These are phyloP conservation scores for Littorina saxatilis DNA, from an alignment of 1,140 invertebrate genomes.

Conservation along the genomic window DNA sequence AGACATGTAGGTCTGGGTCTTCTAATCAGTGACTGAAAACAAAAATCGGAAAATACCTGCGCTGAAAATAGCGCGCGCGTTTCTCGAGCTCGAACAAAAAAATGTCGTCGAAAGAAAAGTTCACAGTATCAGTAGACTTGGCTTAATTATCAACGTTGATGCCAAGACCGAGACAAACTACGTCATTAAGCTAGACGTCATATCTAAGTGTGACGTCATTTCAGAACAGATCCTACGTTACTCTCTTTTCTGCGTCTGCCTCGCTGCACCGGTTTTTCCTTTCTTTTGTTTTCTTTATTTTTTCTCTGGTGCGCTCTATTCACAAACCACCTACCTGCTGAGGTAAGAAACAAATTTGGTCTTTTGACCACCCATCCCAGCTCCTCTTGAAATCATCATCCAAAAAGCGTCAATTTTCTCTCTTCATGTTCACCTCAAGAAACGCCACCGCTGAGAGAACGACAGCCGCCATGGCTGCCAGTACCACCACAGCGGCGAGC, in stretches of 20 bases:
- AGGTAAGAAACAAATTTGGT: not conserved
- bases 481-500: too few relatives aligned
- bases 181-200: too few relatives aligned
- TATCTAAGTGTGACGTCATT: constrained; percentile 12
- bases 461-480: not conserved
- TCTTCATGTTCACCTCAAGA: not conserved
- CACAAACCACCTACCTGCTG: not conserved
- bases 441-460: not conserved
- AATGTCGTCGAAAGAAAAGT: too few relatives aligned
- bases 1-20: too few relatives aligned
- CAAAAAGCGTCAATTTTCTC: not conserved
- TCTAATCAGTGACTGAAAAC: too few relatives aligned
- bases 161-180: too few relatives aligned
- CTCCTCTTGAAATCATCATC: not conserved
- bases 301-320: not conserved
- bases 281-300: not conserved
- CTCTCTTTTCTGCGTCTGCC: not conserved
- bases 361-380: constrained; percentile 26
- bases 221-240: not conserved
- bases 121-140: too few relatives aligned
- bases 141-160: too few relatives aligned
- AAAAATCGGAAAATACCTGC: too few relatives aligned
- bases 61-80: too few relatives aligned
- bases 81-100: too few relatives aligned
- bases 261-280: not conserved